Percentiles rank a stretch among this genome's conserved stretches.
phyloP scores from a whole-genome alignment of 2,113 vertebrate genomes.

The Desmodus rotundus region DNA sequence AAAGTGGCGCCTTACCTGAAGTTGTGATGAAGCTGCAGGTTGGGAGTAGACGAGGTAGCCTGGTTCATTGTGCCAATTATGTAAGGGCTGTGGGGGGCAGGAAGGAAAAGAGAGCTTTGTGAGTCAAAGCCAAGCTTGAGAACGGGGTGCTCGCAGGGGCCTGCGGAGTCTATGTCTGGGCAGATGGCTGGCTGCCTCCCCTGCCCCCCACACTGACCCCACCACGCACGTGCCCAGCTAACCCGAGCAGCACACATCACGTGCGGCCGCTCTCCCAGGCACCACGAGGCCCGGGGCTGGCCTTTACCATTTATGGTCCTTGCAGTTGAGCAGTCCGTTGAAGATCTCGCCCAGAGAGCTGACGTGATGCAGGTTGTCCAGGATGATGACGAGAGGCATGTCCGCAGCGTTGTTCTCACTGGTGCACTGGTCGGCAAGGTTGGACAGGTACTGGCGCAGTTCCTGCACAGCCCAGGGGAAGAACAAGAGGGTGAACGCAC shows the following conservation, averaged over 20 bases:
- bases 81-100: conserved; percentile 85
- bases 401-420: conserved; percentile 85
- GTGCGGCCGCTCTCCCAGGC: fast-evolving
- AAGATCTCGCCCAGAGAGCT: conserved; percentile 97
- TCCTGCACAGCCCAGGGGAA: conserved; percentile 80
- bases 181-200: fast-evolving
- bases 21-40: conserved; percentile 98
- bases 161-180: fast-evolving
- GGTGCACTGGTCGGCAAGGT: conserved; percentile 93
- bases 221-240: fast-evolving
- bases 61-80: conserved; percentile 99
- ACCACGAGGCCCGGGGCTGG: not conserved
- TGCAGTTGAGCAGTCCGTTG: conserved; percentile 95
- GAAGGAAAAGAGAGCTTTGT: not conserved
- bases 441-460: conserved; percentile 93
- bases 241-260: fast-evolving
- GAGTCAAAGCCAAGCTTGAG: not conserved
- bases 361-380: conserved; percentile 97
- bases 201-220: fast-evolving
- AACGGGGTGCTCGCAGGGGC: fast-evolving
- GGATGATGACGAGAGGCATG: conserved; percentile 93
- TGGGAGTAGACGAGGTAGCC: conserved; percentile 96
- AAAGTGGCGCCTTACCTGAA: conserved; percentile 87
- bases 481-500: fast-evolving
- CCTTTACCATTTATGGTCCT: conserved; percentile 92